Evolutionary conservation across 2,888 invertebrate species (phyloP).

Genomic region (Nephrotoma guestfalica): DNA sequence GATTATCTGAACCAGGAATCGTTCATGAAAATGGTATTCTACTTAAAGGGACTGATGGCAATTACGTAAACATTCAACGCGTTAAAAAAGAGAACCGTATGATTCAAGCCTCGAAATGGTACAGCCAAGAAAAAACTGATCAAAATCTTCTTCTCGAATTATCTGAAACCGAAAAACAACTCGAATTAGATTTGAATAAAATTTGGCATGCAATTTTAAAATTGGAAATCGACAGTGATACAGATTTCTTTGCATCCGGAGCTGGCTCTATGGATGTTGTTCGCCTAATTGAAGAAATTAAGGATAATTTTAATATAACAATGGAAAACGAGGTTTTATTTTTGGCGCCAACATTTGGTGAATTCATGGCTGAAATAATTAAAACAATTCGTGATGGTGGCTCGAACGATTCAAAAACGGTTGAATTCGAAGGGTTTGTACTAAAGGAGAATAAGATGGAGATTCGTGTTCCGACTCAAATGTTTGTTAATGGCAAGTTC

Average conservation of each 20-base stretch:
- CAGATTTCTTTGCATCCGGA: conserved; percentile 88
- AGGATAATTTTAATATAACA: conserved; percentile 59
- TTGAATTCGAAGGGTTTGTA: conserved; percentile 54
- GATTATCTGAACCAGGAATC: conserved; percentile 43
- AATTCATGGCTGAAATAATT: conserved; percentile 58
- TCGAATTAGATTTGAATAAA: conserved; percentile 44
- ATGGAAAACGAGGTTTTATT: conserved; percentile 84
- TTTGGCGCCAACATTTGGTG: conserved; percentile 78
- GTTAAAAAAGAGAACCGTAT: conserved; percentile 66
- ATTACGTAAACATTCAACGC: conserved; percentile 62
- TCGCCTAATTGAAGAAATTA: conserved; percentile 75
- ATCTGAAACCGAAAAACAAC: conserved; percentile 54
- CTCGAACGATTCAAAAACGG: conserved; percentile 20
- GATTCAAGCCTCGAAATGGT: conserved; percentile 67
- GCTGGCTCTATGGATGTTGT: conserved; percentile 99
- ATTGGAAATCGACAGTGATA: conserved; percentile 54
- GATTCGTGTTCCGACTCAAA: conserved; percentile 72
- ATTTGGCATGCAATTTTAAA: conserved; percentile 82
- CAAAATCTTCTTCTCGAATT: conserved; percentile 41
- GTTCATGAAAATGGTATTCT: conserved; percentile 69
- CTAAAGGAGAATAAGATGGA: conserved; percentile 70
- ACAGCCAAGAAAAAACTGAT: conserved; percentile 41
- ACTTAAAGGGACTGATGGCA: conserved; percentile 66
- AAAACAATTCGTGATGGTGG: conserved; percentile 47
- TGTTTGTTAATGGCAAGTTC: conserved; percentile 87